These are phyloP conservation scores for Orthonyx spaldingii DNA, from an alignment of 2,113 vertebrate genomes.

Conservation along the genomic window DNA sequence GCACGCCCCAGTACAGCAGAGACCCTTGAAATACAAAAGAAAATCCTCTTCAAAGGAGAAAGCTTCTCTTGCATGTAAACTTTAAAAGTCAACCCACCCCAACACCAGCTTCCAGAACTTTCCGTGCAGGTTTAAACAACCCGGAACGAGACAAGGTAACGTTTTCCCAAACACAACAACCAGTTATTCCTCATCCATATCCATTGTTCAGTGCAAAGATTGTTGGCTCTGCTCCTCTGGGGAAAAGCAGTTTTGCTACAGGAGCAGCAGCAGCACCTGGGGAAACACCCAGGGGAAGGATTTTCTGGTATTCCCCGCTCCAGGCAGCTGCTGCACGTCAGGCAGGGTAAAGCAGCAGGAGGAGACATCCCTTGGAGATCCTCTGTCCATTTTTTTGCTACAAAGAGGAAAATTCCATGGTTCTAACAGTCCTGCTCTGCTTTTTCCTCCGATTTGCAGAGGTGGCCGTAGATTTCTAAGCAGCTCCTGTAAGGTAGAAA, in stretches of 20 bases:
- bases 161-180: background rate
- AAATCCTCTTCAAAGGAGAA: background rate
- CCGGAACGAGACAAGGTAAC: background rate
- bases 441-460: conserved; percentile 68
- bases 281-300: background rate
- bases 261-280: background rate
- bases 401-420: background rate
- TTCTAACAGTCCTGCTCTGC: conserved; percentile 34
- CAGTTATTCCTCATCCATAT: background rate
- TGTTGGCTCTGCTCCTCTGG: background rate
- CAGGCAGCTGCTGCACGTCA: background rate
- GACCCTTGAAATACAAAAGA: conserved; percentile 30
- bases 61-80: conserved; percentile 23
- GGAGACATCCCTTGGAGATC: background rate
- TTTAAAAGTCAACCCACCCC: background rate
- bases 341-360: background rate
- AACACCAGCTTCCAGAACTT: background rate
- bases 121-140: background rate
- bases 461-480: conserved; percentile 72
- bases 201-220: background rate
- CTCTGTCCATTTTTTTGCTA: background rate
- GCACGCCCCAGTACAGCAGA: background rate
- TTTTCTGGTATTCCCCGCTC: background rate
- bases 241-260: background rate
- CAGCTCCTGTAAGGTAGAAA: conserved; percentile 67